Base-by-base conservation (phyloP, 2,888 invertebrate genomes). In the Callyntrura sp. region DNA sequence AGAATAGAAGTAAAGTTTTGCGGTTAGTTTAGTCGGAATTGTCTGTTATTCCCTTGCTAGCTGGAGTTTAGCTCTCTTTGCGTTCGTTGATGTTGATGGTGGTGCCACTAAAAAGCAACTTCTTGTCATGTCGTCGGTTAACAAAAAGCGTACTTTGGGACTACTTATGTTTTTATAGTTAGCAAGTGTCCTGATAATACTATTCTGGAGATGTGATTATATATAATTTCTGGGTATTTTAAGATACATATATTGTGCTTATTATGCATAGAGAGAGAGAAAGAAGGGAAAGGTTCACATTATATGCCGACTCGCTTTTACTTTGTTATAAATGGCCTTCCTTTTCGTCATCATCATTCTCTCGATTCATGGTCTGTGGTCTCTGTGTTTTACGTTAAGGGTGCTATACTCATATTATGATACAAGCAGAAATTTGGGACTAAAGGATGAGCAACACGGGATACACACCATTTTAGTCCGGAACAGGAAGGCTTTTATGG, bases 401-500 rank as follows among this genome's bases (percentile, higher is more conserved):
- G 65, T 14, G 11, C 14, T 25, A 25, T n/a, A n/a, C n/a, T n/a
- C 65, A 65, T 73, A 73, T 73, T 73, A 73, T 45, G n/a, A n/a
- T n/a, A n/a, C 45, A 48, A 51, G 8, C 14, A 25, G 25, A 51
- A 25, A 20, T 35, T 8, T 48, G 51, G 20, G 11, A 23, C 48
- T 35, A 43, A 43, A 70, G 70, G 43, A 20, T 48, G 48, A 73
- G n/a, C 48, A 23, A 48, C 5, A n/a, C 12, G 1, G 12, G 6
- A 25, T 11, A 51, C 23, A 76, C 12, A 76, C 76, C 51, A 51
- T 51, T 76, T 51, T 25, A 76, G 23, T 51, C 90, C 90, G 90
- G 84, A 89, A 89, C 78, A 85, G 89, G 89, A 89, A 89, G 89
- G 81, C 70, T 85, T 85, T 90, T 85, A 90, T 90, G 89, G 84